phyloP scores from a whole-genome alignment of 2,888 invertebrate species.

The Helicoverpa assulta region DNA sequence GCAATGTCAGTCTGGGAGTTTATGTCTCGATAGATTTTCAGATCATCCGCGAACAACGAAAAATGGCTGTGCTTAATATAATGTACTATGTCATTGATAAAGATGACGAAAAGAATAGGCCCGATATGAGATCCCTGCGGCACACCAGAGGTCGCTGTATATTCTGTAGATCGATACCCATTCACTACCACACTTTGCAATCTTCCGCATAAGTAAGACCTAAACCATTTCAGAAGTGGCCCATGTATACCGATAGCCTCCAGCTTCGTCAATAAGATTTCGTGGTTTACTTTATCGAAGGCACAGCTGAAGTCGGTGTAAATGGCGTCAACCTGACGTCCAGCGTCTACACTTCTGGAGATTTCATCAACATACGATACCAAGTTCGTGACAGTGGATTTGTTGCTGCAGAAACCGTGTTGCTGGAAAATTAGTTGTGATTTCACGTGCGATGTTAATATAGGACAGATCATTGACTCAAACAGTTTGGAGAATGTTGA shows the following conservation, averaged over 20 bases:
- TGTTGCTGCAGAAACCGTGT: constrained; percentile 7
- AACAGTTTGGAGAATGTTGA: constrained; percentile 3
- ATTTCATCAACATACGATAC: not conserved
- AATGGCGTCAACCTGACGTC: constrained; percentile 1
- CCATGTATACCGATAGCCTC: not conserved
- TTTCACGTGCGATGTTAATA: constrained; percentile 2
- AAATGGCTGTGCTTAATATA: not conserved
- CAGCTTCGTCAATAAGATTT: not conserved
- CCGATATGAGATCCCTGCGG: too few species aligned
- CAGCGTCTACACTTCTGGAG: not conserved
- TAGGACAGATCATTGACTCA: constrained; percentile 5
- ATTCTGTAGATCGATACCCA: not conserved
- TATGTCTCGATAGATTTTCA: constrained; percentile 3
- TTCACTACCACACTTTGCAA: not conserved
- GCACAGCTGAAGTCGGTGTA: constrained; percentile 4
- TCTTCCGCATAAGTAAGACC: not conserved
- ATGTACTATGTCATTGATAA: too few species aligned
- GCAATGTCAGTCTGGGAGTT: not conserved
- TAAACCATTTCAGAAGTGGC: not conserved
- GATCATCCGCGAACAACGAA: not conserved
- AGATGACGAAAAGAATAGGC: too few species aligned
- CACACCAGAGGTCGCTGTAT: too few species aligned
- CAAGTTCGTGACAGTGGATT: constrained; percentile 12
- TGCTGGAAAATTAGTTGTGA: not conserved
- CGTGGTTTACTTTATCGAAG: constrained; percentile 4